These are phyloP conservation scores for Phlogophora meticulosa DNA, from an alignment of 2,888 invertebrate species.

Conservation along the genomic window DNA sequence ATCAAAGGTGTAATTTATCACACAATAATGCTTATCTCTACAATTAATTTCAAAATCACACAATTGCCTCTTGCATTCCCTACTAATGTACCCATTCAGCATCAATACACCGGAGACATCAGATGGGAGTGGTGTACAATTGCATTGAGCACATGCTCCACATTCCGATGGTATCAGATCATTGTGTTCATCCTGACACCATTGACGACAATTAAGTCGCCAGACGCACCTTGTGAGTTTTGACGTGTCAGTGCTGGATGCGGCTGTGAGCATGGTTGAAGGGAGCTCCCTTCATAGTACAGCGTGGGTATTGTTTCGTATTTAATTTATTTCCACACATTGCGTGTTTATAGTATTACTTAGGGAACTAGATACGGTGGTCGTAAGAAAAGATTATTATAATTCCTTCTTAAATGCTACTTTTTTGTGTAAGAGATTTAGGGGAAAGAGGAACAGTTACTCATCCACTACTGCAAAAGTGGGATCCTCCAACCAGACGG, in stretches of 20 bases:
- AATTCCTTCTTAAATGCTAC: too few species aligned
- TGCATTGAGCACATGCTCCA: slow-evolving; percentile 13
- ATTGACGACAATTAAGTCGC: slow-evolving; percentile 53
- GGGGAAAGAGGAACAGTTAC: too few species aligned
- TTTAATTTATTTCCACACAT: too few species aligned
- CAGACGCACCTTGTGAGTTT: slow-evolving; percentile 36
- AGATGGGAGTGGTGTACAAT: slow-evolving; percentile 36
- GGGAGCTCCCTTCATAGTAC: not conserved
- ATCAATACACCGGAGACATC: slow-evolving; percentile 9
- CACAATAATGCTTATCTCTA: not conserved
- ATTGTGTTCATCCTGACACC: slow-evolving; percentile 47
- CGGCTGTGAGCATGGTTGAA: not conserved
- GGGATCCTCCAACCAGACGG: too few species aligned
- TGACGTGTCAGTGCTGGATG: slow-evolving; percentile 23
- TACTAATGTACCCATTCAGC: slow-evolving; percentile 7
- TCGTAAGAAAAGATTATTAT: too few species aligned
- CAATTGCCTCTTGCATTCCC: not conserved
- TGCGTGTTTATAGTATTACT: too few species aligned
- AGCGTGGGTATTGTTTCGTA: not conserved
- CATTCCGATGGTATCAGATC: slow-evolving; percentile 42
- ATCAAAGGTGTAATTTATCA: not conserved
- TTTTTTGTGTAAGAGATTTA: too few species aligned
- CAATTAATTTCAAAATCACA: not conserved
- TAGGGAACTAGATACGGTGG: too few species aligned
- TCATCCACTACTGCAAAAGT: too few species aligned